Evolutionary conservation across 2,113 vertebrate species (phyloP), one percentile per base, ranked within the genome.

Genomic region (Mola mola): DNA sequence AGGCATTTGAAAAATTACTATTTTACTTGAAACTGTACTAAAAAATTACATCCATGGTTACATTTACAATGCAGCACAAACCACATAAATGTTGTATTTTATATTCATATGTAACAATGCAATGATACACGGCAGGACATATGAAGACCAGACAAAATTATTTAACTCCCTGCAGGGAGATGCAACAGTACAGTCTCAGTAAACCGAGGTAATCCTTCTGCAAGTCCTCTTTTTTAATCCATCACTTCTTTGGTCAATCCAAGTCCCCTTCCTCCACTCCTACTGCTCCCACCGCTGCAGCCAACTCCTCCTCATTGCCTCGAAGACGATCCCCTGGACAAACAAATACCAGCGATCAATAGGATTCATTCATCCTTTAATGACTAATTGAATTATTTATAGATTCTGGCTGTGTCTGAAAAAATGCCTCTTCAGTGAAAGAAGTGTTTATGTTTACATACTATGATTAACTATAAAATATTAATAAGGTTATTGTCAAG

Each of bases 301-400:
- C 95, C 86, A 98, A 72, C 72, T 92, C 94, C 40, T 91, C 93
- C 76, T 97, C 96, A 26, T 94, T 95, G 81, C 95, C 95, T 41
- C 89, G 93, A 59, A 98, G 76, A 25, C 96, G 88, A 63, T 98
- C 96, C 6, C 96, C 96, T 98, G 90, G 2, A 36, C 33, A 75
- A 1, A 24, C 50, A 63, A 44, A 69, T 11, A 57, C 9, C 40
- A 5, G 51, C 2, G 28, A 26, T 73, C 15, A 42, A 8, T 42
- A 5, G 20, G 20, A 44, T 20, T 17, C 19, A 59, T 19, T 49
- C 28, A 46, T 44, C 8, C 12, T 22, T 17, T 2, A 31, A 3
- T 16, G n/a, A 24, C 2, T 2, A 5, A 10, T 25, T 19, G 11
- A 13, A 24, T 25, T 8, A 25, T 26, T 22, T 4, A 4, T 33